Conservation (phyloP, 2,888 invertebrate species). For the Reticulitermes lucifugus region DNA sequence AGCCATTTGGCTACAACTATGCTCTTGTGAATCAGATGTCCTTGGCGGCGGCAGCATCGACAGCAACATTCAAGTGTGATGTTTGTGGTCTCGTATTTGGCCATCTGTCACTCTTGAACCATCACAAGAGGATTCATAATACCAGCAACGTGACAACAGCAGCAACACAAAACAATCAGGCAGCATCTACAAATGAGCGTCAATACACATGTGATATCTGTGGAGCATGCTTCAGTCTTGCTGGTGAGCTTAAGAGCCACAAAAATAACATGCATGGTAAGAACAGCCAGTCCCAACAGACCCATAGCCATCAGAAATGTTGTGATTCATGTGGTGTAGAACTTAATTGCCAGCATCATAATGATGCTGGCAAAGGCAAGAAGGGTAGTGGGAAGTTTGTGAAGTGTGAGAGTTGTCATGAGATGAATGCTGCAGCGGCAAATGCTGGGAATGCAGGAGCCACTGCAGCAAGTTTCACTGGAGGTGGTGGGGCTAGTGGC, state of each 20-base stretch:
- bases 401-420: constrained; percentile 58
- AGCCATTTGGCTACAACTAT: constrained; percentile 75
- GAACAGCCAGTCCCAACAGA: constrained; percentile 45
- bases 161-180: constrained; percentile 51
- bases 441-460: constrained; percentile 36
- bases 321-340: constrained; percentile 58
- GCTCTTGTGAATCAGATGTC: constrained; percentile 89
- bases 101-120: constrained; percentile 83
- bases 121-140: constrained; percentile 83
- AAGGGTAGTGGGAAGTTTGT: constrained; percentile 58
- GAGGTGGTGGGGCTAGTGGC: constrained; percentile 44
- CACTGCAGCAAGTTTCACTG: constrained; percentile 48
- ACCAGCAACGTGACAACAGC: constrained; percentile 41
- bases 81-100: constrained; percentile 89
- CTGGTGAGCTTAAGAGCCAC: constrained; percentile 65
- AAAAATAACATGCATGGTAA: constrained; percentile 64
- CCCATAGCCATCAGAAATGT: constrained; percentile 50
- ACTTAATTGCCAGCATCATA: constrained; percentile 57
- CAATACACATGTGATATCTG: constrained; percentile 66
- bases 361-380: constrained; percentile 51
- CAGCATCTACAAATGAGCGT: constrained; percentile 56
- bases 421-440: constrained; percentile 43
- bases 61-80: constrained; percentile 90
- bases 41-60: constrained; percentile 72
- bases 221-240: constrained; percentile 64